Conservation (phyloP, 1,140 invertebrate genomes). For the Papilio machaon region DNA sequence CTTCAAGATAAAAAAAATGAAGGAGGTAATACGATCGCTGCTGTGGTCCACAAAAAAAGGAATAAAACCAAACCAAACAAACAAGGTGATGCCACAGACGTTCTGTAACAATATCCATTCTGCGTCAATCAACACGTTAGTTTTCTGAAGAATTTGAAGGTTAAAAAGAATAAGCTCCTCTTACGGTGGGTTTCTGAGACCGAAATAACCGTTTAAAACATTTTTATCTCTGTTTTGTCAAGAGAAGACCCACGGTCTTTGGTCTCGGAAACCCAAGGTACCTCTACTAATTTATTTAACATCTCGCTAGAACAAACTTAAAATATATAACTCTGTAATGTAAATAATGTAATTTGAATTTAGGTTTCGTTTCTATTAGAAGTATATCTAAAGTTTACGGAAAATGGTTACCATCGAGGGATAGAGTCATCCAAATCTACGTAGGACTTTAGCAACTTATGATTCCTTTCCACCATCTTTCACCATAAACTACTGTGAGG, state of each 20-base stretch:
- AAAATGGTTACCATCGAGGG: too few species aligned
- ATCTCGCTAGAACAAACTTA: too few species aligned
- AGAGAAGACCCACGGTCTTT: too few species aligned
- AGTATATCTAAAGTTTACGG: too few species aligned
- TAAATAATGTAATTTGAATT: background rate
- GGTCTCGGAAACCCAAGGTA: too few species aligned
- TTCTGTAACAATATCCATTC: background rate
- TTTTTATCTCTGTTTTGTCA: too few species aligned
- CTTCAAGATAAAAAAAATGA: background rate
- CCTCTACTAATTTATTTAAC: too few species aligned
- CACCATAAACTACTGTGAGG: background rate
- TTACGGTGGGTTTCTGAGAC: too few species aligned
- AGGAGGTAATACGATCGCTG: background rate
- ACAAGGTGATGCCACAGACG: background rate
- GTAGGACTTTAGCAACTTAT: too few species aligned
- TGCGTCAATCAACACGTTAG: background rate
- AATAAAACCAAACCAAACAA: slow-evolving; percentile 1
- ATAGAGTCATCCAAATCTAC: too few species aligned
- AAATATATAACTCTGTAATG: background rate
- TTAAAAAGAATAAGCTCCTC: background rate
- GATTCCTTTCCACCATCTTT: background rate
- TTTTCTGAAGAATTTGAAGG: background rate
- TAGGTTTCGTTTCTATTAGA: too few species aligned
- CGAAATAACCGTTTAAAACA: too few species aligned
- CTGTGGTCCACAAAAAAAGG: background rate